Base-by-base conservation (phyloP, 2,113 vertebrate species). In the Gallinago undulata region DNA sequence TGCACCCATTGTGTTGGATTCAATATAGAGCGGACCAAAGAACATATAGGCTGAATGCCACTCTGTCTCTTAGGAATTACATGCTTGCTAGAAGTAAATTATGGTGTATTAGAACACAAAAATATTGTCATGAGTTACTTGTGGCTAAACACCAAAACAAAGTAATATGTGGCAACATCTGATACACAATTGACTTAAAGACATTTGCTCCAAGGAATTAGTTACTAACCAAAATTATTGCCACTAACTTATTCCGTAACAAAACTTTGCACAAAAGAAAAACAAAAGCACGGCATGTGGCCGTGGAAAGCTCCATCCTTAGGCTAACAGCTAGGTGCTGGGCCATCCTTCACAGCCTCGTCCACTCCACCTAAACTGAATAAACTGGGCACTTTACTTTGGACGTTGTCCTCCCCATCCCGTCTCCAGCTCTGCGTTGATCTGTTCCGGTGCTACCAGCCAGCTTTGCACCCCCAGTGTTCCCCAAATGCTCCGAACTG, bases 81-180 rank as follows among this genome's bases (percentile, higher is more conserved):
- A 91, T 47, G 50, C 66, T 95, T 86, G 73, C 55, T 89, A 68
- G 25, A 84, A 94, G 75, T 96, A 96, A 96, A 96, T 96, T 91
- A 96, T 50, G 48, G 84, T 93, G 82, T 90, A 75, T 76, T 89
- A 78, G 35, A 95, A 94, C 25, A 92, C 30, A 75, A 66, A 89
- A 92, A 55, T 72, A 81, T 59, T 93, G 62, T 70, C 70, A 28
- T 10, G 19, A 95, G 70, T 92, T 95, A 84, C 92, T 94, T 93
- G 93, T 79, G 90, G 86, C 72, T 84, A 84, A 90, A 84, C 82
- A 93, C 66, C 25, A 53, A 87, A 90, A 92, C 84, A 86, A 80
- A 91, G 60, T 85, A 94, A 68, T 76, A 82, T 66, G 43, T 87
- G 70, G 91, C 78, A 97, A 93, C 69, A 81, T 81, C 50, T 93